Percentiles rank a stretch among this genome's conserved stretches.
Conservation (phyloP, 1,140 invertebrate genomes). For the Drosophila sp. region DNA sequence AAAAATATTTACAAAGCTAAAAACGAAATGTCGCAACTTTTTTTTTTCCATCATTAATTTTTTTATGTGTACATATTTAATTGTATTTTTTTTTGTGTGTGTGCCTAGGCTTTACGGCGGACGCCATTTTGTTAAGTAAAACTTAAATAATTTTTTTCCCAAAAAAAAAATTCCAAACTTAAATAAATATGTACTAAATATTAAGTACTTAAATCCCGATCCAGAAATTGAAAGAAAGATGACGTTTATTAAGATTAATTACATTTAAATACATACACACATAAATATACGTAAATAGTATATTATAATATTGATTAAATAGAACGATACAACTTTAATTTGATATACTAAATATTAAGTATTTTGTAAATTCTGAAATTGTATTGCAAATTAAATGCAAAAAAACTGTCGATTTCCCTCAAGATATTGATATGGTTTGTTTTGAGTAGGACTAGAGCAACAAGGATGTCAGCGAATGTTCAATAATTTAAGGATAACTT, state of each 20-base stretch:
- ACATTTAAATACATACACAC: neutral
- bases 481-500: too few species aligned
- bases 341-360: slow-evolving; percentile 49
- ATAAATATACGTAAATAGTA: slow-evolving; percentile 17
- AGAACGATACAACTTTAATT: slow-evolving; percentile 46
- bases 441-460: too few species aligned
- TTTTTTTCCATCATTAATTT: neutral
- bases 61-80: slow-evolving; percentile 10
- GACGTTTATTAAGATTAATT: slow-evolving; percentile 1
- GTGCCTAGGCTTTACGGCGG: neutral
- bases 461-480: too few species aligned
- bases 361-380: slow-evolving; percentile 60
- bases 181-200: neutral
- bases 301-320: slow-evolving; percentile 15
- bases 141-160: neutral
- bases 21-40: neutral
- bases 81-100: slow-evolving; percentile 11
- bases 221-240: neutral
- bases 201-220: slow-evolving; percentile 1
- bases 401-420: slow-evolving; percentile 43
- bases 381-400: slow-evolving; percentile 62
- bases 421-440: neutral
- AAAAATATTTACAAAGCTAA: slow-evolving; percentile 2
- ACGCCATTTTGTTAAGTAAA: slow-evolving; percentile 13
- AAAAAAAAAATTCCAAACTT: neutral